A percentile compares a stretch with the other conserved stretches of the same genome.
Evolutionary conservation across 2,888 invertebrate genomes (phyloP).

Genomic region (Periphyllus acericola): DNA sequence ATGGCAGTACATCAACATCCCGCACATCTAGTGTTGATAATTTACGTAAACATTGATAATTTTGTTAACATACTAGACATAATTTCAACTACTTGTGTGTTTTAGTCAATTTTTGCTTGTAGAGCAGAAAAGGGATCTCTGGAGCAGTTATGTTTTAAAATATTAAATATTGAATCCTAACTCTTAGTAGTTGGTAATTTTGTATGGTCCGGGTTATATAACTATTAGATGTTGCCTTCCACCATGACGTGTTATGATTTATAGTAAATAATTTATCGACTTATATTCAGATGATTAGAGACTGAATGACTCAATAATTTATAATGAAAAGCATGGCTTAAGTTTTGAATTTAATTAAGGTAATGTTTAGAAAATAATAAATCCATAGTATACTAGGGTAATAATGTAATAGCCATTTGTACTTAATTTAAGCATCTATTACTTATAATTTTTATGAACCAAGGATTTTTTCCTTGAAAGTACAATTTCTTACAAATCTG

Average conservation of each 20-base stretch:
- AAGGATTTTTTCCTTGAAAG: constrained; percentile 21
- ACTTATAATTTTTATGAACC: background rate
- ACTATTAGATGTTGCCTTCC: constrained; percentile 38
- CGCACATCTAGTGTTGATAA: constrained; percentile 67
- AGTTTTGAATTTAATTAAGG: constrained; percentile 22
- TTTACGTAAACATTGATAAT: constrained; percentile 66
- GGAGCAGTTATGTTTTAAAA: constrained; percentile 35
- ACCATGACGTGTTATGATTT: constrained; percentile 36
- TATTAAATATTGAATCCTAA: constrained; percentile 37
- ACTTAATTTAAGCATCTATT: constrained; percentile 12
- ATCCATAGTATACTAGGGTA: background rate
- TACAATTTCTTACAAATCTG: background rate
- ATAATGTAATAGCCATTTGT: constrained; percentile 3
- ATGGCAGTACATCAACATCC: constrained; percentile 66
- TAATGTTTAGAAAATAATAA: constrained; percentile 29
- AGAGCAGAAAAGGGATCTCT: constrained; percentile 52
- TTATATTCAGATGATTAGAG: constrained; percentile 45
- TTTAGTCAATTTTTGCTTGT: constrained; percentile 60
- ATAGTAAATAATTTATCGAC: constrained; percentile 20
- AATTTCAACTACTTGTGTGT: constrained; percentile 27
- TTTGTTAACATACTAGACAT: constrained; percentile 21
- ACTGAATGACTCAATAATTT: constrained; percentile 36
- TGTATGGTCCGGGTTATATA: constrained; percentile 29
- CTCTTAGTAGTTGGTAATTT: constrained; percentile 51
- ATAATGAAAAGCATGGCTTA: constrained; percentile 12